Evolutionary conservation across 2,888 invertebrate genomes (phyloP).

Genomic region (Nysson spinosus): DNA sequence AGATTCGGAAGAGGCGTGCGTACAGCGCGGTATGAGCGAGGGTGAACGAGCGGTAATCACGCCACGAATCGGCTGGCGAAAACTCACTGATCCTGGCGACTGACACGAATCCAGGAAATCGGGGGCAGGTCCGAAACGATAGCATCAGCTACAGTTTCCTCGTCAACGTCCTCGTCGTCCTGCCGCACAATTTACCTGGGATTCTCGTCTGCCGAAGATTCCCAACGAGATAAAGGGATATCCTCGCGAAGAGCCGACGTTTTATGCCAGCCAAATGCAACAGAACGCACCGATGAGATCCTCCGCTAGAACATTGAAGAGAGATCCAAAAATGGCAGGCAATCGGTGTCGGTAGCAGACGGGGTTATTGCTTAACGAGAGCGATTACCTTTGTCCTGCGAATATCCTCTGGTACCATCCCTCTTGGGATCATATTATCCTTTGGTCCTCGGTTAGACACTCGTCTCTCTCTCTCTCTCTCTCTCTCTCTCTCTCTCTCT

Average conservation of each 20-base stretch:
- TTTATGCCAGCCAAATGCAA: conserved; percentile 62
- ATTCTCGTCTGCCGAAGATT: conserved; percentile 3
- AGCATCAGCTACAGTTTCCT: conserved; percentile 67
- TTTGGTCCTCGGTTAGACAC: not conserved
- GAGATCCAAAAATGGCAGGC: conserved; percentile 69
- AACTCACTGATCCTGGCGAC: conserved; percentile 81
- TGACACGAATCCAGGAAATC: conserved; percentile 78
- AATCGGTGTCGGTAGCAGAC: conserved; percentile 77
- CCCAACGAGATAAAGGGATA: conserved; percentile 5
- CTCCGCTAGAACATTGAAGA: conserved; percentile 55
- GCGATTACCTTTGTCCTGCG: conserved; percentile 26
- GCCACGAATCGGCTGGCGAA: conserved; percentile 77
- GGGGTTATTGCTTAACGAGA: conserved; percentile 58
- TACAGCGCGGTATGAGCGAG: conserved; percentile 73
- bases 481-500: conserved; percentile 1
- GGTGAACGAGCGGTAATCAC: conserved; percentile 71
- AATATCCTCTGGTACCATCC: not conserved
- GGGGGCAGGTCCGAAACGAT: conserved; percentile 69
- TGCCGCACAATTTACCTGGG: conserved; percentile 28
- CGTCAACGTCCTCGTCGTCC: conserved; percentile 44
- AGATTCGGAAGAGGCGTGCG: conserved; percentile 48
- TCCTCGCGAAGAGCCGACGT: not conserved
- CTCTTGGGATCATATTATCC: not conserved
- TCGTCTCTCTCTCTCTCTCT: conserved; percentile 3
- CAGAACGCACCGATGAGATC: conserved; percentile 40